Evolutionary conservation across 2,113 vertebrate genomes (phyloP).

Genomic region (Notiomystis cincta): DNA sequence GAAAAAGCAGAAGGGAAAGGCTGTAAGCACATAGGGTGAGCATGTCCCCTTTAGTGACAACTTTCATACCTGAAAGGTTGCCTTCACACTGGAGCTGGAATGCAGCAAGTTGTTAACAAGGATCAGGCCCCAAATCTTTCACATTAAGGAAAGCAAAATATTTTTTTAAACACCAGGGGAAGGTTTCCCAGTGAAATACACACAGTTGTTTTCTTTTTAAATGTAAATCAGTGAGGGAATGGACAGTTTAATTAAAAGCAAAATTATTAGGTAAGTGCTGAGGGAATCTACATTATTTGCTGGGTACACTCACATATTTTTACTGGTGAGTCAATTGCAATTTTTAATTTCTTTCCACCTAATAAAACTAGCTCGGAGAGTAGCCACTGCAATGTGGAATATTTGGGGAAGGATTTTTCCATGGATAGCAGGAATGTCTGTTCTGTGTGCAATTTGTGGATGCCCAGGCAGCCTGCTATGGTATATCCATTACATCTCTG

Average conservation of each 20-base stretch:
- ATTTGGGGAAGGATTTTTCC: conserved; percentile 6
- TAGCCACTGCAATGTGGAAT: neutral
- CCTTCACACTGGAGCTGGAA: neutral
- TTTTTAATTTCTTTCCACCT: conserved; percentile 48
- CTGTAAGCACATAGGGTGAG: neutral
- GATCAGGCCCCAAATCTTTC: neutral
- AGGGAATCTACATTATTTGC: conserved; percentile 47
- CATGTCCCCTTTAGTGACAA: neutral
- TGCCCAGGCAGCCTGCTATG: neutral
- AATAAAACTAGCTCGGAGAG: neutral
- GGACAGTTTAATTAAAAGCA: conserved; percentile 64
- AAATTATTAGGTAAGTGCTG: conserved; percentile 59
- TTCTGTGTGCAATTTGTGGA: neutral
- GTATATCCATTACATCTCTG: neutral
- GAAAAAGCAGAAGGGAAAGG: neutral
- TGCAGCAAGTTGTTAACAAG: neutral
- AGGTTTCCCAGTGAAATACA: conserved; percentile 37
- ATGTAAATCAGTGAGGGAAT: conserved; percentile 47
- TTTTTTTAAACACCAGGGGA: conserved; percentile 20
- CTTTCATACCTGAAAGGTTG: neutral
- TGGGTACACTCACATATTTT: conserved; percentile 47
- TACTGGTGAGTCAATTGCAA: conserved; percentile 48
- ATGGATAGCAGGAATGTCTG: neutral
- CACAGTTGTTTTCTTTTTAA: conserved; percentile 58
- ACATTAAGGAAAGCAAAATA: neutral